A percentile compares a stretch with the other conserved stretches of the same genome.
These are phyloP conservation scores for Drosophila prolongata DNA, from an alignment of 2,888 invertebrate species.

Conservation along the genomic window DNA sequence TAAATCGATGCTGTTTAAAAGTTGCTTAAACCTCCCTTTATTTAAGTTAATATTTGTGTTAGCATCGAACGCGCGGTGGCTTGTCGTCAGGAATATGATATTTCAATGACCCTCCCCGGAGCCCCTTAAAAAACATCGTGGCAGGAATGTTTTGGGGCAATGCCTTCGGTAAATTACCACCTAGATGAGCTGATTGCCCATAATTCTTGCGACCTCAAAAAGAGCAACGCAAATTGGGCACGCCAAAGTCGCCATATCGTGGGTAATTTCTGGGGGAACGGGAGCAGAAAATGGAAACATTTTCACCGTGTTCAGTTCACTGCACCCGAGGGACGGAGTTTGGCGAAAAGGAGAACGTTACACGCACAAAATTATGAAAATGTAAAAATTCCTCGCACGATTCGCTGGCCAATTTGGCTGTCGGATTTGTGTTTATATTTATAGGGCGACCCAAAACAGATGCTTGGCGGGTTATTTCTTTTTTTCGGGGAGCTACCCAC, in stretches of 20 bases:
- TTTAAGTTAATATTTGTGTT: constrained; percentile 51
- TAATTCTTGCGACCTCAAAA: constrained; percentile 62
- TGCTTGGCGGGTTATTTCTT: background rate
- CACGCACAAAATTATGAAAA: constrained; percentile 42
- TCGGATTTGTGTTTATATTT: constrained; percentile 24
- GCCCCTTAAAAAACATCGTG: constrained; percentile 13
- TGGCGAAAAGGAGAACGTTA: constrained; percentile 1
- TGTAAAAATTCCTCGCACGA: constrained; percentile 31
- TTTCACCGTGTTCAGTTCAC: constrained; percentile 38
- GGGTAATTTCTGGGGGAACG: constrained; percentile 6
- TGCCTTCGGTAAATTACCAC: constrained; percentile 54
- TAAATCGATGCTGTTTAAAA: constrained; percentile 5
- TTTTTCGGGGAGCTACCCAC: background rate
- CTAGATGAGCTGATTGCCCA: constrained; percentile 64
- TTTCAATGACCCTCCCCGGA: constrained; percentile 42
- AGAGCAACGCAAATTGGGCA: constrained; percentile 59
- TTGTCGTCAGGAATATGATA: constrained; percentile 50
- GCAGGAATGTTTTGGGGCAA: constrained; percentile 27
- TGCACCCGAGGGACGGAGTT: constrained; percentile 23
- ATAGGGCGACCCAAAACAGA: constrained; percentile 25
- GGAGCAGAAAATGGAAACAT: constrained; percentile 30
- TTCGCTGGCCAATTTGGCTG: constrained; percentile 27
- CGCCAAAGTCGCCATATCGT: constrained; percentile 25
- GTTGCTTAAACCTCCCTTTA: constrained; percentile 10
- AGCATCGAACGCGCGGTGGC: constrained; percentile 53